Percentiles rank a stretch among this genome's conserved stretches.
Conservation (phyloP, 1,140 invertebrate genomes). For the Gryllus bimaculatus region DNA sequence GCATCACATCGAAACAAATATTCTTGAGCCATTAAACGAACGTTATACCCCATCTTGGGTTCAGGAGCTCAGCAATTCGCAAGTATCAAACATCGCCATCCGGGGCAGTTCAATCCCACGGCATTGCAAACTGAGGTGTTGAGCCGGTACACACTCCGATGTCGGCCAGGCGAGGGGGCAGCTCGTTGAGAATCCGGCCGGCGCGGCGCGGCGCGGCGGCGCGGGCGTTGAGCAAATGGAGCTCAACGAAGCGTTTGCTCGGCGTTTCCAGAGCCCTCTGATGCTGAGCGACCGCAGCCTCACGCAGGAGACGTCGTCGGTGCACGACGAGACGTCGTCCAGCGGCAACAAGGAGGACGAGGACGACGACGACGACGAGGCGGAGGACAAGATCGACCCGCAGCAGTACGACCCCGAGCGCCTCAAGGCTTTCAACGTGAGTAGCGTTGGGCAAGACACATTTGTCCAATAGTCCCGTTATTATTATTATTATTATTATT, state of each 20-base stretch:
- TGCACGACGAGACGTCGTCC: conserved; percentile 82
- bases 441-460: conserved; percentile 28
- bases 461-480: neutral
- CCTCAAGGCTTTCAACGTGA: conserved; percentile 94
- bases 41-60: too few relatives aligned
- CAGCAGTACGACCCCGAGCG: conserved; percentile 88
- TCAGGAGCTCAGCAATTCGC: too few relatives aligned
- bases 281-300: conserved; percentile 51
- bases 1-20: too few relatives aligned
- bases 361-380: conserved; percentile 80
- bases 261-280: neutral
- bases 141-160: too few relatives aligned
- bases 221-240: neutral
- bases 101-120: too few relatives aligned
- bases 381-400: conserved; percentile 77
- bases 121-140: too few relatives aligned
- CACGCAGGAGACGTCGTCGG: conserved; percentile 53
- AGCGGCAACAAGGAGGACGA: conserved; percentile 86
- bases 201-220: too few relatives aligned
- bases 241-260: neutral
- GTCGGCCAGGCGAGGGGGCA: too few relatives aligned
- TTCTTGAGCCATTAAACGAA: too few relatives aligned
- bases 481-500: too few relatives aligned
- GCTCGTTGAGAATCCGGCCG: too few relatives aligned
- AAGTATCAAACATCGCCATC: too few relatives aligned